These are phyloP conservation scores for Drosophila bipectinata DNA, from an alignment of 1,140 invertebrate species.

Conservation along the genomic window DNA sequence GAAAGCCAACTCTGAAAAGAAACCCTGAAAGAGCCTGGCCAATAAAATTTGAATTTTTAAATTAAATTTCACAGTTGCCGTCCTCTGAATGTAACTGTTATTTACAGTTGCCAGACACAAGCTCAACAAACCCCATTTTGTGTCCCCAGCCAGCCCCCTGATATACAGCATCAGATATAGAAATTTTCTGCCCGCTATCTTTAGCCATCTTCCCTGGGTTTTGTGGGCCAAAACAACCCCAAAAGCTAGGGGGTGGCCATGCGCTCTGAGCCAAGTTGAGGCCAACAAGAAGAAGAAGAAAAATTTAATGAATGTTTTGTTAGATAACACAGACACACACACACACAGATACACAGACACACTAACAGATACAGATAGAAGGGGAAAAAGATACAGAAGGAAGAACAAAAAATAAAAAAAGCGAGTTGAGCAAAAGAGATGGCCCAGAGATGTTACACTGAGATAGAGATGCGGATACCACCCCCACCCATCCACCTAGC, in stretches of 20 bases:
- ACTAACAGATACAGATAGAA: slow-evolving; percentile 24
- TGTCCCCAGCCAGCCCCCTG: neutral
- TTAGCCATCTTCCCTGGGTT: slow-evolving; percentile 65
- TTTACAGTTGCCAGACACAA: slow-evolving; percentile 48
- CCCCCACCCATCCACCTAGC: slow-evolving; percentile 30
- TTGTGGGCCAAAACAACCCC: slow-evolving; percentile 49
- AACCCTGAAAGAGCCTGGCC: slow-evolving; percentile 7
- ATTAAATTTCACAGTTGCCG: slow-evolving; percentile 67
- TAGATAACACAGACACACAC: slow-evolving; percentile 61
- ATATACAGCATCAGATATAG: slow-evolving; percentile 75
- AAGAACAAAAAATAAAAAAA: neutral
- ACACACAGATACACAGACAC: slow-evolving; percentile 38
- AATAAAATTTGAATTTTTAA: slow-evolving; percentile 81
- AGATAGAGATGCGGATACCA: slow-evolving; percentile 66
- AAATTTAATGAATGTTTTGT: slow-evolving; percentile 83
- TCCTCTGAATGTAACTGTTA: slow-evolving; percentile 70
- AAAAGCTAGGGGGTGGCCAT: slow-evolving; percentile 46
- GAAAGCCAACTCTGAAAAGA: neutral
- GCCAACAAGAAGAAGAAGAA: slow-evolving; percentile 39
- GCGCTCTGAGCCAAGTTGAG: slow-evolving; percentile 51
- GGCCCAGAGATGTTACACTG: slow-evolving; percentile 74
- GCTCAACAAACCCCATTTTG: slow-evolving; percentile 30
- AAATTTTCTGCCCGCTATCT: slow-evolving; percentile 79
- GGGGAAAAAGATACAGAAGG: slow-evolving; percentile 17
- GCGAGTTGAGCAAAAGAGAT: slow-evolving; percentile 19